Percentiles rank a stretch among this genome's conserved stretches.
Evolutionary conservation across 2,797 vertebrate genomes (phyloP).

Genomic region (Clarias platycephalus): DNA sequence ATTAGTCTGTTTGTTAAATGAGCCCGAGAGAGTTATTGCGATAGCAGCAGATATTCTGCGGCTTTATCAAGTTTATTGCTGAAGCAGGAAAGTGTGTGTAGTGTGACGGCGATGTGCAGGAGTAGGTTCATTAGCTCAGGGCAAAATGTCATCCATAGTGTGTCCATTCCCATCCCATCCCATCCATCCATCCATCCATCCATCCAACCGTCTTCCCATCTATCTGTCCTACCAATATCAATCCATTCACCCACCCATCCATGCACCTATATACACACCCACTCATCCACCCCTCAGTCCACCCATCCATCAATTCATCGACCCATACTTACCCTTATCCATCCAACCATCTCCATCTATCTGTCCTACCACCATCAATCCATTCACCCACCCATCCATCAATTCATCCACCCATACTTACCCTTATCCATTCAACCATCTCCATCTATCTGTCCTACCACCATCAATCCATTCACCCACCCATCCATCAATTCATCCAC

Average conservation of each 20-base stretch:
- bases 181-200: neutral
- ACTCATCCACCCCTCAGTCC: neutral
- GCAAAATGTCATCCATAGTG: neutral
- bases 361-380: neutral
- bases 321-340: neutral
- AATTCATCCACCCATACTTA: no score
- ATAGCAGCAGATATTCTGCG: neutral
- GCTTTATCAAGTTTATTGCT: neutral
- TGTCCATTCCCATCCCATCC: no score
- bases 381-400: no score
- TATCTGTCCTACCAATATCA: neutral
- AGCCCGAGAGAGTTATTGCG: conserved; percentile 20
- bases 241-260: neutral
- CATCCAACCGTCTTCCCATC: neutral
- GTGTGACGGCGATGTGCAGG: neutral
- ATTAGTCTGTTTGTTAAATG: conserved; percentile 44
- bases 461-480: no score
- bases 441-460: no score
- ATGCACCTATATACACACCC: no score
- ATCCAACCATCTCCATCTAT: neutral
- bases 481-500: no score
- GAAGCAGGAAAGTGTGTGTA: neutral
- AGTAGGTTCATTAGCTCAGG: neutral
- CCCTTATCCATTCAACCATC: no score
- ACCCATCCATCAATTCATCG: neutral